These are phyloP conservation scores for Hydrotaea cyrtoneurina DNA, from an alignment of 2,888 invertebrate genomes.

Conservation along the genomic window DNA sequence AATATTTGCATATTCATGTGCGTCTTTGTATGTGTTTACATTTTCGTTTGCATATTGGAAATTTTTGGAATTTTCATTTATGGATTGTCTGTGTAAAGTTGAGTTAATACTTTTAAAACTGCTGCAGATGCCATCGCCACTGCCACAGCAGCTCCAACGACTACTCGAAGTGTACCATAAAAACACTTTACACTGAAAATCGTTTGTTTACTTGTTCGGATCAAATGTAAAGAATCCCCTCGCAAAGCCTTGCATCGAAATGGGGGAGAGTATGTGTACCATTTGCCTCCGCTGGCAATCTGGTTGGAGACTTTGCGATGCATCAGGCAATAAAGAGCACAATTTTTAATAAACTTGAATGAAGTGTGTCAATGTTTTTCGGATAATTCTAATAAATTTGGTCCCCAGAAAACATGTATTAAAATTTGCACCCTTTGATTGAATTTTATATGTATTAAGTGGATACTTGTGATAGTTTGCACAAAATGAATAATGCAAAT, in stretches of 20 bases:
- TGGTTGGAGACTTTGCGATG: too few relatives aligned
- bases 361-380: too few relatives aligned
- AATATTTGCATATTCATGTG: slow-evolving; percentile 15
- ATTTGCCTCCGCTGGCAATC: too few relatives aligned
- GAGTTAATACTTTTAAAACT: slow-evolving; percentile 47
- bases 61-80: slow-evolving; percentile 64
- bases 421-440: too few relatives aligned
- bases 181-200: slow-evolving; percentile 37
- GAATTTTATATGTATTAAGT: too few relatives aligned
- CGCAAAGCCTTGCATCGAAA: not conserved
- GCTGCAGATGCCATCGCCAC: slow-evolving; percentile 25
- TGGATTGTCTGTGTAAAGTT: slow-evolving; percentile 41
- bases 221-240: not conserved
- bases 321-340: too few relatives aligned
- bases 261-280: too few relatives aligned
- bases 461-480: too few relatives aligned
- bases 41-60: slow-evolving; percentile 63
- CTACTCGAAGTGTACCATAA: not conserved
- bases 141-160: not conserved
- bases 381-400: too few relatives aligned
- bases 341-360: too few relatives aligned
- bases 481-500: too few relatives aligned
- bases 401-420: too few relatives aligned
- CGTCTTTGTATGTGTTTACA: slow-evolving; percentile 1
- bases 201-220: slow-evolving; percentile 41